phyloP scores from a whole-genome alignment of 2,888 invertebrate genomes.

The Eledona agricola region DNA sequence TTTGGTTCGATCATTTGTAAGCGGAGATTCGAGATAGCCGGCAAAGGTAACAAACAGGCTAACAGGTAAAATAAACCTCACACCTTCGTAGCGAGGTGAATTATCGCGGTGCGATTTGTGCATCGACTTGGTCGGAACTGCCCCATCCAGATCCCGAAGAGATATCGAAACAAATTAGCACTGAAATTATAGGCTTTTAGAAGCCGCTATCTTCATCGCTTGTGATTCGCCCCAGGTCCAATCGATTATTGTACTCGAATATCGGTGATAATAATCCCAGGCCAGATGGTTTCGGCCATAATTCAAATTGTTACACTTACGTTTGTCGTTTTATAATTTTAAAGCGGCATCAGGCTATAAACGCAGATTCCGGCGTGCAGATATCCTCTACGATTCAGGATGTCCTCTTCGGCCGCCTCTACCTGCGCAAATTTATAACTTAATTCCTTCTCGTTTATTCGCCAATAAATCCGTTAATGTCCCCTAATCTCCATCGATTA shows the following conservation, averaged over 20 bases:
- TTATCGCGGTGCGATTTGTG: conserved; percentile 43
- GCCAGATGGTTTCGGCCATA: conserved; percentile 58
- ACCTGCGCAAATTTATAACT: conserved; percentile 28
- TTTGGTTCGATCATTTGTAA: conserved; percentile 18
- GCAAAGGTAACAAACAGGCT: conserved; percentile 31
- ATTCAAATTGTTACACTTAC: conserved; percentile 60
- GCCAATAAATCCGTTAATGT: conserved; percentile 22
- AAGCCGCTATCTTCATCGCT: conserved; percentile 62
- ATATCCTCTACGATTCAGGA: too few species aligned
- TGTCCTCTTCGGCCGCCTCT: conserved; percentile 5
- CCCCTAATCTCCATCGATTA: conserved; percentile 20
- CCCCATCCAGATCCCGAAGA: conserved; percentile 56
- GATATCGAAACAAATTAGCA: conserved; percentile 63
- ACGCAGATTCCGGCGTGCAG: too few species aligned
- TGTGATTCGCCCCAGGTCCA: conserved; percentile 60
- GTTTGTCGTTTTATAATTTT: conserved; percentile 60
- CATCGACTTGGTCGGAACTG: conserved; percentile 39
- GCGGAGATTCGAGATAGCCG: conserved; percentile 26
- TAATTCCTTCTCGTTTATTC: conserved; percentile 26
- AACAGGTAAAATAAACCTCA: conserved; percentile 42
- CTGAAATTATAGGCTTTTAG: conserved; percentile 63
- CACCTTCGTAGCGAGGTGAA: conserved; percentile 38
- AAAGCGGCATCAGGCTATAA: conserved; percentile 54
- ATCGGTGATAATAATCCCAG: conserved; percentile 58
- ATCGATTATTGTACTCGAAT: conserved; percentile 61